Base-by-base conservation (phyloP, 2,888 invertebrate species). In the Acheta domesticus region DNA sequence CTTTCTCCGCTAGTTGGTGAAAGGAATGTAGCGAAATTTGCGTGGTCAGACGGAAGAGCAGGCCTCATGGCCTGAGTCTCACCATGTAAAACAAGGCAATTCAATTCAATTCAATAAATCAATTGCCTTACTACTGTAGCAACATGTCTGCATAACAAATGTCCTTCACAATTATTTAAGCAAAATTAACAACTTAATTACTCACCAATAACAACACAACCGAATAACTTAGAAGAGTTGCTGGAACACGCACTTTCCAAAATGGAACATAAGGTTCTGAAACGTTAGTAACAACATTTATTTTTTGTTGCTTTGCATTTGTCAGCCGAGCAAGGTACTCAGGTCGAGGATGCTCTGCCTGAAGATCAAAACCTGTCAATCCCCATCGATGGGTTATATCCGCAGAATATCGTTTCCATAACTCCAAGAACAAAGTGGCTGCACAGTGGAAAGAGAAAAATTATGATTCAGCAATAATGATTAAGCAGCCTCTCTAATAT, bases 341-440 rank as follows among this genome's bases (percentile, higher is more conserved):
- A 0, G 94, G 93, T 80, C 94, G 87, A 1, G 94, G 94, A 84
- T 94, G 93, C 86, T 94, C 94, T 81, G 93, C 91, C 82, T 90
- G 89, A 50, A 91, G 87, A 84, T 93, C 93, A 86, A 93, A 94
- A 74, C 92, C 92, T 0, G 91, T 91, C 36, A 95, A 88, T 83
- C 95, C 95, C 96, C 96, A 96, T 82, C 92, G 89, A 86, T 95
- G 94, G n/a, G 93, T 91, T 81, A 95, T 89, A 83, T 91, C 92
- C 3, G 93, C 91, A 78, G 93, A 92, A 85, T 93, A 93, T 78
- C 95, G 88, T 85, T 94, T 95, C 96, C 96, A 96, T 81, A 94
- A 87, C 86, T 96, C 95, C 84, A 95, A 88, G 87, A 95, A 96
- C 75, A 93, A 85, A 1, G 93, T 90, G 82, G 93, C 89, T 88